phyloP scores from a whole-genome alignment of 2,797 vertebrate species.

The Australoheros facetus region DNA sequence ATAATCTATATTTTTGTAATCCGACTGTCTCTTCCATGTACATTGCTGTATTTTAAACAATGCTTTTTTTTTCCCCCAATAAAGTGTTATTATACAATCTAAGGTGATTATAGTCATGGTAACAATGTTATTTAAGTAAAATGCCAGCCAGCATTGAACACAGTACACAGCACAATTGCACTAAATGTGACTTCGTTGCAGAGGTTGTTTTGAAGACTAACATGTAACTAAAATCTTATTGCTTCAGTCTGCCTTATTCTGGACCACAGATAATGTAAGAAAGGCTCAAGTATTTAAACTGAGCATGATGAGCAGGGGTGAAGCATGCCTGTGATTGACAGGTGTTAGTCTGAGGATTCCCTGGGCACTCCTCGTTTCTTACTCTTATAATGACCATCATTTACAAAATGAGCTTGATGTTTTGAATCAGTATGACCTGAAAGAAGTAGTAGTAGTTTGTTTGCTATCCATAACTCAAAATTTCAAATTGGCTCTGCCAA shows the following conservation, averaged over 20 bases:
- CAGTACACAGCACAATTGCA: neutral
- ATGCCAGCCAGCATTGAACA: neutral
- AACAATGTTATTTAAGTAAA: neutral
- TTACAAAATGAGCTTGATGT: fast-evolving
- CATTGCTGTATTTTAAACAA: constrained; percentile 19
- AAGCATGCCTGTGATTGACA: neutral
- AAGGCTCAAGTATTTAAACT: neutral
- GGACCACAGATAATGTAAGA: neutral
- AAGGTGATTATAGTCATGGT: neutral
- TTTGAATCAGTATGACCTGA: neutral
- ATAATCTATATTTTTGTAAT: constrained; percentile 51
- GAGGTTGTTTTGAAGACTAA: neutral
- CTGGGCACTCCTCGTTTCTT: neutral
- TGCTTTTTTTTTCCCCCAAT: constrained; percentile 3
- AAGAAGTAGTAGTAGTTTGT: neutral
- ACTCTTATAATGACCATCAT: neutral
- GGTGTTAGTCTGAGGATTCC: neutral
- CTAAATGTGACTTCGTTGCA: too few species aligned
- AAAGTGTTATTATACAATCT: neutral
- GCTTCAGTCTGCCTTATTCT: neutral
- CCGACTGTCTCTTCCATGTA: constrained; percentile 34
- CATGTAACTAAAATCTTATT: neutral
- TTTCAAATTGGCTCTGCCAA: too few species aligned
- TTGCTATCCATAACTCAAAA: too few species aligned
- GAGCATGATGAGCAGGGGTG: neutral